Base-by-base conservation (phyloP, 2,113 vertebrate species). In the Aegithalos caudatus region DNA sequence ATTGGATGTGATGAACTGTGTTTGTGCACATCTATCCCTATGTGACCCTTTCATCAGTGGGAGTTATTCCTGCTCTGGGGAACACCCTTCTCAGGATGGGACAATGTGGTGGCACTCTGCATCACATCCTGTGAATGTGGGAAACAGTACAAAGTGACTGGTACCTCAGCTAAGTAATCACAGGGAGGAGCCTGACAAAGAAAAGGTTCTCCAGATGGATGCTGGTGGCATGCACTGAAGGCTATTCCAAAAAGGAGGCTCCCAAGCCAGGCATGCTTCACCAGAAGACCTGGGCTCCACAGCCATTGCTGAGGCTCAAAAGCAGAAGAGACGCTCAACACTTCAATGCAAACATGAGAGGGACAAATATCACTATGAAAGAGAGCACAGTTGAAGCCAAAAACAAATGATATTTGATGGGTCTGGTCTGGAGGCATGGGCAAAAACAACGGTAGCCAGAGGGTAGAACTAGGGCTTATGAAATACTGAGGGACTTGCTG, bases 261-360 rank as follows among this genome's bases (percentile, higher is more conserved):
- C 8, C 53, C 10, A 17, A 16, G 10, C 18, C 38, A 62, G 38
- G 9, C 50, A 77, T 0, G 1, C 27, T 17, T 62, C 0, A 0
- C 2, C 12, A 56, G 29, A 54, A 86, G 69, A 60, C 27, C 9
- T 29, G 24, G 19, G 22, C 19, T 91, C 37, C 67, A 54, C 7
- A 57, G 37, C 5, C 6, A 1, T n/a, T 72, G 13, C 38, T 65
- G 42, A 73, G 20, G 31, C 23, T 88, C 27, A 66, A 67, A 89
- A 84, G 42, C 29, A 60, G 33, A 48, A 92, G 33, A 42, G 11
- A 38, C 11, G 3, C 12, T 58, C 58, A 78, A 35, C 11, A 14
- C 14, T 70, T 11, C 12, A 54, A 25, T 12, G 4, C 27, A 83
- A 77, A 73, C 5, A 3, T 3, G 18, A 29, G 20, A 79, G 31